These are phyloP conservation scores for Echeneis naucrates DNA, from an alignment of 2,797 vertebrate species.

Conservation along the genomic window DNA sequence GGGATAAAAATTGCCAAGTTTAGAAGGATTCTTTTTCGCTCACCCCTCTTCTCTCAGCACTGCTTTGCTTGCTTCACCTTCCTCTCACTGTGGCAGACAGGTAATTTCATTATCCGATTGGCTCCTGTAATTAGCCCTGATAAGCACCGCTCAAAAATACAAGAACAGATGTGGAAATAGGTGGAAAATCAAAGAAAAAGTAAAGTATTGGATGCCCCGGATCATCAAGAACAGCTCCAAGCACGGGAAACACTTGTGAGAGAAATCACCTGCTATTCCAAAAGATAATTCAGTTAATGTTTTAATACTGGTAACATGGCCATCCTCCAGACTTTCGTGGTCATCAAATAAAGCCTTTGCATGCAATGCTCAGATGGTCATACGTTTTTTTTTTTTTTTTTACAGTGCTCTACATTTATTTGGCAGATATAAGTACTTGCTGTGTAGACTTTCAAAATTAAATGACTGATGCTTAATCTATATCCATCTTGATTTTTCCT, in stretches of 20 bases:
- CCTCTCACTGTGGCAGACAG: conserved; percentile 34
- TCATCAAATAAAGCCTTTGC: no score
- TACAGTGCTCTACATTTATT: background rate
- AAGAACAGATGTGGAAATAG: background rate
- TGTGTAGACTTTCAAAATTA: background rate
- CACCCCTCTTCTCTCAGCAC: conserved; percentile 6
- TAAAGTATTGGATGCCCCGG: background rate
- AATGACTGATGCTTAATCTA: no score
- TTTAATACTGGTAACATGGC: no score
- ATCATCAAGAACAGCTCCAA: background rate
- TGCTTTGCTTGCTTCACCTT: conserved; percentile 5
- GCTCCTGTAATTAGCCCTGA: conserved; percentile 57
- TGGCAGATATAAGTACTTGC: background rate
- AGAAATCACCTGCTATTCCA: no score
- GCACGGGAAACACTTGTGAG: no score
- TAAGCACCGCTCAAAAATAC: conserved; percentile 21
- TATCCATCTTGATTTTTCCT: background rate
- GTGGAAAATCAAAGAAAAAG: background rate
- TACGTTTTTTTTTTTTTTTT: no score
- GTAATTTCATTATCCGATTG: conserved; percentile 54
- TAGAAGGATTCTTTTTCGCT: conserved; percentile 22
- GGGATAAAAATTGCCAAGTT: conserved; percentile 12
- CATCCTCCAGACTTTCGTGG: no score
- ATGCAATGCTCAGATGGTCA: no score
- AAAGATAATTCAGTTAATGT: no score